A percentile compares a stretch with the other conserved stretches of the same genome.
phyloP scores from a whole-genome alignment of 2,888 invertebrate species.

The Leptinotarsa peninsularis region DNA sequence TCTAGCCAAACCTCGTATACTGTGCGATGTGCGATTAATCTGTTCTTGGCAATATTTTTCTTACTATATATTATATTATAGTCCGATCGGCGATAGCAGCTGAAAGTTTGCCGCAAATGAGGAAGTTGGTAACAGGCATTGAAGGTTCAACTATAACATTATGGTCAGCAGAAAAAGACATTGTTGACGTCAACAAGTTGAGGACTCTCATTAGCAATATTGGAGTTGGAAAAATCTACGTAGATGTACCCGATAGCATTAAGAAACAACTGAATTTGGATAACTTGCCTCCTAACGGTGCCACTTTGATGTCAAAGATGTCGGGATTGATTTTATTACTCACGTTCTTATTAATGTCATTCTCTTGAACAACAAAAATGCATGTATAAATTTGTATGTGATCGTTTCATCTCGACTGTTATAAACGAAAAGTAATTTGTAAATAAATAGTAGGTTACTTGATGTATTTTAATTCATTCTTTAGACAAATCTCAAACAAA shows the following conservation, averaged over 20 bases:
- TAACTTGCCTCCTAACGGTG: not conserved
- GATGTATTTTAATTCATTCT: not conserved
- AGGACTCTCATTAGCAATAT: conserved; percentile 75
- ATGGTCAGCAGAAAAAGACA: conserved; percentile 83
- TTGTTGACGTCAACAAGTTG: conserved; percentile 75
- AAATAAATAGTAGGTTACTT: not conserved
- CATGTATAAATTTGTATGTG: not conserved
- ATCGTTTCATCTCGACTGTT: conserved; percentile 1
- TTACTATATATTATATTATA: not conserved
- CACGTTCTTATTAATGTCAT: not conserved
- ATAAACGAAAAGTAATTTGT: conserved; percentile 1
- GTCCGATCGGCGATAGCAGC: conserved; percentile 79
- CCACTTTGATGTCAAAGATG: not conserved
- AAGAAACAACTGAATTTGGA: conserved; percentile 54
- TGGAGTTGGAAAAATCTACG: conserved; percentile 77
- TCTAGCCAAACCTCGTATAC: too few species aligned
- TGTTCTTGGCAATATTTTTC: too few species aligned
- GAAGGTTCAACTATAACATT: conserved; percentile 72
- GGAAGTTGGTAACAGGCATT: conserved; percentile 48
- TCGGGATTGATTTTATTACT: not conserved
- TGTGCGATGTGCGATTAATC: too few species aligned
- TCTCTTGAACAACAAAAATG: not conserved
- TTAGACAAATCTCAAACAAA: not conserved
- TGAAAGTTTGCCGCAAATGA: conserved; percentile 73
- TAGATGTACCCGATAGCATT: conserved; percentile 81